Conservation (phyloP, 1,140 invertebrate species). For the Meloidogyne chitwoodi region DNA sequence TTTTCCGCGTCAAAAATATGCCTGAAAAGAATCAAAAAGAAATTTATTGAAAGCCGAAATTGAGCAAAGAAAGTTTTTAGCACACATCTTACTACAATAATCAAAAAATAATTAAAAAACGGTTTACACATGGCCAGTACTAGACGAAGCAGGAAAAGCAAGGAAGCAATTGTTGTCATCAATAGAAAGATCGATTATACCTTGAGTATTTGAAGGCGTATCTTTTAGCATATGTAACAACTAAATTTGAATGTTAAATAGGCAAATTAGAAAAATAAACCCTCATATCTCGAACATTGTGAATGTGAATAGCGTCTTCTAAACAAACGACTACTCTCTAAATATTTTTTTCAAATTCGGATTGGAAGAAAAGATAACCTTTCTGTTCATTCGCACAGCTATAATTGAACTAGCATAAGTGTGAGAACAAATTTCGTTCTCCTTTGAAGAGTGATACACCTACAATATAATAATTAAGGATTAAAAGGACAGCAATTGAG, state of each 20-base stretch:
- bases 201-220: conserved; percentile 86
- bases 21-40: conserved; percentile 10
- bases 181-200: conserved; percentile 83
- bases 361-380: conserved; percentile 64
- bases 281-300: conserved; percentile 98
- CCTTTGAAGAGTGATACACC: conserved; percentile 66
- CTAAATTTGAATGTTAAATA: conserved; percentile 15
- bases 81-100: too few species aligned
- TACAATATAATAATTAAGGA: not conserved
- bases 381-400: conserved; percentile 88
- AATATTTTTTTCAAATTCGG: conserved; percentile 2
- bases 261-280: conserved; percentile 63
- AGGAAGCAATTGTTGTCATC: conserved; percentile 84
- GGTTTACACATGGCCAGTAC: conserved; percentile 37
- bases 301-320: conserved; percentile 94
- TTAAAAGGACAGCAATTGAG: too few species aligned
- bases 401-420: conserved; percentile 95
- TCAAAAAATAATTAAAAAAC: conserved; percentile 58
- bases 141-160: conserved; percentile 79
- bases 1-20: conserved; percentile 95
- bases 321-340: conserved; percentile 91
- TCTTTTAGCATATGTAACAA: conserved; percentile 88
- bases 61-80: too few species aligned
- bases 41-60: too few species aligned
- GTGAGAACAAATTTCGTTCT: conserved; percentile 96